Evolutionary conservation across 2,113 vertebrate species (phyloP).

Genomic region (Sphaerodactylus townsendi): DNA sequence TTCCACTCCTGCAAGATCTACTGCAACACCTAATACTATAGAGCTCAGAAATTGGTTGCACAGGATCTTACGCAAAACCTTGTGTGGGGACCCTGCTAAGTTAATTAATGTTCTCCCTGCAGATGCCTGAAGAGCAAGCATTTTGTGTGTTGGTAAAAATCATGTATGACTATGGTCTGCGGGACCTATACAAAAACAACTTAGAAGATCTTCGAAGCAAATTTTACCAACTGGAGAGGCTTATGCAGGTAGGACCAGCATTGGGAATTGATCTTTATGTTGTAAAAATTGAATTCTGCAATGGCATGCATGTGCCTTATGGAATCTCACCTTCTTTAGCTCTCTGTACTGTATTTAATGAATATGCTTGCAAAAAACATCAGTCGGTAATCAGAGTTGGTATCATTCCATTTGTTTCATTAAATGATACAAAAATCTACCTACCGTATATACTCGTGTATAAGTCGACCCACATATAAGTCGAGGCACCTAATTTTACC

Average conservation of each 20-base stretch:
- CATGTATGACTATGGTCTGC: constrained; percentile 93
- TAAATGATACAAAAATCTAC: not conserved
- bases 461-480: too few species aligned
- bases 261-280: constrained; percentile 7
- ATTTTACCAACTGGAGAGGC: constrained; percentile 94
- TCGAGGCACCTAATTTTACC: too few species aligned
- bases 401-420: not conserved
- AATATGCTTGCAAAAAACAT: too few species aligned
- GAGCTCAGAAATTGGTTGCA: not conserved
- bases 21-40: too few species aligned
- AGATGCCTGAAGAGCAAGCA: constrained; percentile 99
- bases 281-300: not conserved
- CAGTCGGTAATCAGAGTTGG: too few species aligned
- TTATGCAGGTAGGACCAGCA: constrained; percentile 86
- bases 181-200: constrained; percentile 96
- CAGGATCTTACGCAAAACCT: too few species aligned
- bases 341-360: too few species aligned
- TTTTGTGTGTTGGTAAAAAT: constrained; percentile 98
- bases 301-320: not conserved
- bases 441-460: too few species aligned
- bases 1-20: too few species aligned
- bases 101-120: constrained; percentile 39
- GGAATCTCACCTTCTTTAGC: too few species aligned
- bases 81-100: accelerated
- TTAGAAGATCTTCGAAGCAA: constrained; percentile 99